phyloP scores from a whole-genome alignment of 2,888 invertebrate species.

The Hyalella azteca region DNA sequence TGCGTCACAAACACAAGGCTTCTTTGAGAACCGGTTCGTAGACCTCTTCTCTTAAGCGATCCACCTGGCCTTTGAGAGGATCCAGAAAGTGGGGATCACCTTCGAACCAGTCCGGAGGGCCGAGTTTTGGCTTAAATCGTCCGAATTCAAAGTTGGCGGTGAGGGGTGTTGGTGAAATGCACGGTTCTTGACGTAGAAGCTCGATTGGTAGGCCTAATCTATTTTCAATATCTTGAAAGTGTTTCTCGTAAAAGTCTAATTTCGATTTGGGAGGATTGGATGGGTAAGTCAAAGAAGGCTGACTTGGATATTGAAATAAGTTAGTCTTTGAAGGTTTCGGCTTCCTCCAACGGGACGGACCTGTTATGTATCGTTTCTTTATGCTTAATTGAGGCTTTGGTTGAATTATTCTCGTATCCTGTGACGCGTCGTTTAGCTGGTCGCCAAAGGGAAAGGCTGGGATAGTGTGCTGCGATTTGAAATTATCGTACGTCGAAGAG shows the following conservation, averaged over 20 bases:
- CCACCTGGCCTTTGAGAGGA: constrained; percentile 44
- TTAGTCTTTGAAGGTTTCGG: neutral
- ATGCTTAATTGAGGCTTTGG: neutral
- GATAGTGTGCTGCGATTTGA: constrained; percentile 28
- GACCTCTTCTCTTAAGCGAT: constrained; percentile 39
- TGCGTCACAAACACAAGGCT: constrained; percentile 43
- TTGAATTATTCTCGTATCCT: neutral
- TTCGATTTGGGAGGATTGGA: neutral
- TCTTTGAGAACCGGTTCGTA: constrained; percentile 42
- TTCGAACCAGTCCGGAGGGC: constrained; percentile 40
- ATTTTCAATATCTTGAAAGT: neutral
- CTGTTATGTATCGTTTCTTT: neutral
- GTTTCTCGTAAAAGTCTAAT: neutral
- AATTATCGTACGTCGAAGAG: constrained; percentile 11
- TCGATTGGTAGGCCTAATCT: constrained; percentile 9
- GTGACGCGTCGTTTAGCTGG: neutral
- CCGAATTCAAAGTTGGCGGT: constrained; percentile 39
- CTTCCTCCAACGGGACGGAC: neutral
- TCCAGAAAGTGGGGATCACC: constrained; percentile 34
- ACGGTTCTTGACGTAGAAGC: constrained; percentile 35
- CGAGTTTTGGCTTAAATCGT: constrained; percentile 24
- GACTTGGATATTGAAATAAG: neutral
- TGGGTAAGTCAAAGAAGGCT: neutral
- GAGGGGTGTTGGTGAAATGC: constrained; percentile 25
- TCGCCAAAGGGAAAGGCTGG: neutral